Conservation (phyloP, 1,140 invertebrate species). For the Geopemphigus sp. region DNA sequence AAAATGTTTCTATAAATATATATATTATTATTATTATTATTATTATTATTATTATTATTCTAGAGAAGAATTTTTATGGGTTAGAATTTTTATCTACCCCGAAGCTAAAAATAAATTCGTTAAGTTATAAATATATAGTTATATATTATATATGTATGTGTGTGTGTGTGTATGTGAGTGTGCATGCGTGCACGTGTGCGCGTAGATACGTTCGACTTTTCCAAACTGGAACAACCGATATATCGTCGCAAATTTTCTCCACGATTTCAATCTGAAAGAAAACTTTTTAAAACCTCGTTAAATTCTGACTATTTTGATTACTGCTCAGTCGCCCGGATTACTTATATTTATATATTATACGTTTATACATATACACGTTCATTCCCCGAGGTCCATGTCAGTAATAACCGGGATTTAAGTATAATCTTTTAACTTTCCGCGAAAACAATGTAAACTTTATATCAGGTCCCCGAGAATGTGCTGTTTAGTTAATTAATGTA, state of each 20-base stretch:
- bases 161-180: no score
- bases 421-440: background rate
- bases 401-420: background rate
- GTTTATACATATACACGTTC: no score
- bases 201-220: background rate
- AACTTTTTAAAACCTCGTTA: background rate
- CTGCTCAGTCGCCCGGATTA: no score
- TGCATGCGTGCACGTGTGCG: no score
- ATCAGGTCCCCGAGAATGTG: background rate
- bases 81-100: background rate
- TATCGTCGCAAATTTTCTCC: background rate
- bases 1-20: background rate
- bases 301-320: background rate
- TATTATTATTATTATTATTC: no score
- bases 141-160: no score
- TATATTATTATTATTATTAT: no score
- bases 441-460: conserved; percentile 1
- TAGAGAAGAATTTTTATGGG: background rate
- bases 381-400: no score
- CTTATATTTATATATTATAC: no score
- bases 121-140: no score
- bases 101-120: background rate
- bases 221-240: background rate
- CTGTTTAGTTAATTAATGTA: no score
- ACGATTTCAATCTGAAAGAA: background rate